Evolutionary conservation across 2,113 vertebrate genomes (phyloP).

Genomic region (Capreolus pygargus): DNA sequence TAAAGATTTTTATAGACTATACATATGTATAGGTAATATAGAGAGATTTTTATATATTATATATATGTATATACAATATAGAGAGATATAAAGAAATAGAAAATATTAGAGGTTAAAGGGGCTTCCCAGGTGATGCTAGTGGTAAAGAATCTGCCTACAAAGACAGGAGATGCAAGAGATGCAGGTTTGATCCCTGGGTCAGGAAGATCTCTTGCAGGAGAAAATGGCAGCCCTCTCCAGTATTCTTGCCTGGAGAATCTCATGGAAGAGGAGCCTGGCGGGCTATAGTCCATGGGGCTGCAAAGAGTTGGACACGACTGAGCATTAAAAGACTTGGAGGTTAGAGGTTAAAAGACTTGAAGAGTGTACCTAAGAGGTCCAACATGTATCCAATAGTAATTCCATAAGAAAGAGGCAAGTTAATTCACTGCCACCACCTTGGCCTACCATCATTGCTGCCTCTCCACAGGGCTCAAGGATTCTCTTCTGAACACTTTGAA

Average conservation of each 20-base stretch:
- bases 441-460: not conserved
- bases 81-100: not conserved
- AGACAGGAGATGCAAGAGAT: not conserved
- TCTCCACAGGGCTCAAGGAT: not conserved
- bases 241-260: not conserved
- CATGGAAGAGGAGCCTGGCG: not conserved
- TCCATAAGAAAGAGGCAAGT: not conserved
- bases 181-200: not conserved
- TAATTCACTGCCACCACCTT: not conserved
- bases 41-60: not conserved
- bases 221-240: not conserved
- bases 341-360: not conserved
- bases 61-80: not conserved
- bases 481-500: not conserved
- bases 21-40: not conserved
- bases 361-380: not conserved
- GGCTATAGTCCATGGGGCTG: not conserved
- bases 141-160: not conserved
- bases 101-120: not conserved
- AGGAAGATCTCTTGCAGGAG: not conserved
- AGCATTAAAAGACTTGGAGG: not conserved
- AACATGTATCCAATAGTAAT: not conserved
- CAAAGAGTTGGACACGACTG: not conserved
- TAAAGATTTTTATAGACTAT: not conserved
- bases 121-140: not conserved